Conservation (phyloP, 2,888 invertebrate species). For the Polydrusus tereticollis region DNA sequence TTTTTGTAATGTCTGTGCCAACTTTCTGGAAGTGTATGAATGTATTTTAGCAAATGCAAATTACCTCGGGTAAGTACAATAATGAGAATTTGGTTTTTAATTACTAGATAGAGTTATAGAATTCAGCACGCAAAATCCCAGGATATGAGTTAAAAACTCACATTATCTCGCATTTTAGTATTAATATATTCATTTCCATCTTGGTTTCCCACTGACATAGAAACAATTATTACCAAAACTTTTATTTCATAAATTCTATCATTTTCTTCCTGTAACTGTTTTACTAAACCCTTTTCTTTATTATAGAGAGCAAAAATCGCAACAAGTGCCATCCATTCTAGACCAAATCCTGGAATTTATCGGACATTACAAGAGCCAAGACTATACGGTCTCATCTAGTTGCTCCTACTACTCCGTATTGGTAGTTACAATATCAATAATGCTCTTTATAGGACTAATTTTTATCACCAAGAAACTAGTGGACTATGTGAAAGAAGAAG, state of each 20-base stretch:
- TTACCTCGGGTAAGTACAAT: conserved; percentile 33
- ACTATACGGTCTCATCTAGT: conserved; percentile 1
- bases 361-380: neutral
- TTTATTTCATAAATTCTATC: neutral
- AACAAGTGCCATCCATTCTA: neutral
- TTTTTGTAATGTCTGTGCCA: conserved; percentile 51
- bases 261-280: no score
- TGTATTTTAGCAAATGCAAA: conserved; percentile 44
- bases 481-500: conserved; percentile 52
- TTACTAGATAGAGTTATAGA: no score
- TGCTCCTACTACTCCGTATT: conserved; percentile 53
- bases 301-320: conserved; percentile 15
- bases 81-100: neutral
- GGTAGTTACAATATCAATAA: conserved; percentile 49
- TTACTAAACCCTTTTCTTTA: no score
- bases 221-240: no score
- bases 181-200: no score
- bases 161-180: no score
- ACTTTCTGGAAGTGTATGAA: conserved; percentile 51
- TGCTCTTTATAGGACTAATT: conserved; percentile 39
- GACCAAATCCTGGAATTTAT: neutral
- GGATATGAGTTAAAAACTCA: no score
- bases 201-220: no score
- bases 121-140: no score
- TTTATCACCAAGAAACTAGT: conserved; percentile 51